Evolutionary conservation across 2,797 vertebrate species (phyloP).

Genomic region (Pseudochromis fuscus): DNA sequence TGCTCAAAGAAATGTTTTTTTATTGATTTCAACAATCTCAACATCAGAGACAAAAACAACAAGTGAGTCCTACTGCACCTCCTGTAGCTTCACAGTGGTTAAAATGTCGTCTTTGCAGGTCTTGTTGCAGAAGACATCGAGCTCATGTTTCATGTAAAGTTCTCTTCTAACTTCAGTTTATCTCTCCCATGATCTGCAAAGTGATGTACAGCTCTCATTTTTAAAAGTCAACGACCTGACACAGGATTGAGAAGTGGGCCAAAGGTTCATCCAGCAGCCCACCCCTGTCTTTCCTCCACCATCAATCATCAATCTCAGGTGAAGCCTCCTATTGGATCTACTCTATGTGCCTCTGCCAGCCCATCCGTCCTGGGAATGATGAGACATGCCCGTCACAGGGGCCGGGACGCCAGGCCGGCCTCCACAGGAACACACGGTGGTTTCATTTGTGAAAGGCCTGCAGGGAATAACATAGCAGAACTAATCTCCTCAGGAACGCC

Average conservation of each 20-base stretch:
- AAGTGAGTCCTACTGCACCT: too few species aligned
- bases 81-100: too few species aligned
- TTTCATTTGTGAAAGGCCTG: conserved; percentile 44
- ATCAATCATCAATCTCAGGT: conserved; percentile 41
- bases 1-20: too few species aligned
- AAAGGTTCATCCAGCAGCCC: conserved; percentile 19
- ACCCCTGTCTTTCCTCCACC: background rate
- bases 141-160: background rate
- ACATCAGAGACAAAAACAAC: too few species aligned
- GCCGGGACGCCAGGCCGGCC: conserved; percentile 10
- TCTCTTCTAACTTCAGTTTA: background rate
- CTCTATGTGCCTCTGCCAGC: conserved; percentile 15
- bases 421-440: conserved; percentile 1
- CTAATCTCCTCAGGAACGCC: conserved; percentile 63
- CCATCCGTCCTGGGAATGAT: conserved; percentile 51
- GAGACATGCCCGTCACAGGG: conserved; percentile 51
- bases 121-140: background rate
- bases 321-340: conserved; percentile 17
- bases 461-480: conserved; percentile 50
- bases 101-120: too few species aligned
- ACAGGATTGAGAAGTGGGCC: conserved; percentile 33
- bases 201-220: background rate
- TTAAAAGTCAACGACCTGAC: background rate
- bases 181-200: background rate
- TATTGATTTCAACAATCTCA: too few species aligned